A percentile compares a stretch with the other conserved stretches of the same genome.
phyloP scores from a whole-genome alignment of 2,797 vertebrate species.

The Tolypeutes matacus region DNA sequence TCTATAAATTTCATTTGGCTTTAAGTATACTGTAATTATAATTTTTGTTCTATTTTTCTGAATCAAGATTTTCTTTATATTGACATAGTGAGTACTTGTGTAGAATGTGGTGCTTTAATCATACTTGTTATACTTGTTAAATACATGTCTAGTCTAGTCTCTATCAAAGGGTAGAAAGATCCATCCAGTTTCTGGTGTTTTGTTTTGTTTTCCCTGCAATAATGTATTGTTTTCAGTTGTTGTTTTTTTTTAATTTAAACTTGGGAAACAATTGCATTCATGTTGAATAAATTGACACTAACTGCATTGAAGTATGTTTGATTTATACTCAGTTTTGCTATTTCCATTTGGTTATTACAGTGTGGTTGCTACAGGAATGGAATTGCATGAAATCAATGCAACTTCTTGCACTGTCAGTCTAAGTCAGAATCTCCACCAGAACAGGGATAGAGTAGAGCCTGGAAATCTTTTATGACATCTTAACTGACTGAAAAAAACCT shows the following conservation, averaged over 20 bases:
- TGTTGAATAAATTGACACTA: neutral
- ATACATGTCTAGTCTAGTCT: neutral
- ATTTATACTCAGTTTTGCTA: neutral
- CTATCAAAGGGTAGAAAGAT: neutral
- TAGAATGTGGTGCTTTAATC: neutral
- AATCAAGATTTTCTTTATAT: neutral
- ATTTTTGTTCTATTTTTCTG: neutral
- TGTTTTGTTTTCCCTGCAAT: neutral
- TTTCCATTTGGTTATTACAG: neutral
- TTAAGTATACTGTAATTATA: neutral
- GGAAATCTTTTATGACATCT: neutral
- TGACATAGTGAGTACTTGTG: neutral
- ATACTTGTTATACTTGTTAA: neutral
- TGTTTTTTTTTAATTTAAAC: neutral
- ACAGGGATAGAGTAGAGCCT: neutral
- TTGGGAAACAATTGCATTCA: neutral
- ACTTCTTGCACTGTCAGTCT: neutral
- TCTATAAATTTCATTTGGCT: neutral
- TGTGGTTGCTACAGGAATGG: neutral
- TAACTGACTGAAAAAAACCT: neutral
- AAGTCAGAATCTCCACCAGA: neutral
- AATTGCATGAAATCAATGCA: neutral
- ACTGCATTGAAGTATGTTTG: neutral
- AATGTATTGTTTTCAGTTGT: too few relatives aligned
- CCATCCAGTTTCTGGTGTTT: neutral